Conservation (phyloP, 2,113 vertebrate genomes). For the Onychostoma macrolepis region DNA sequence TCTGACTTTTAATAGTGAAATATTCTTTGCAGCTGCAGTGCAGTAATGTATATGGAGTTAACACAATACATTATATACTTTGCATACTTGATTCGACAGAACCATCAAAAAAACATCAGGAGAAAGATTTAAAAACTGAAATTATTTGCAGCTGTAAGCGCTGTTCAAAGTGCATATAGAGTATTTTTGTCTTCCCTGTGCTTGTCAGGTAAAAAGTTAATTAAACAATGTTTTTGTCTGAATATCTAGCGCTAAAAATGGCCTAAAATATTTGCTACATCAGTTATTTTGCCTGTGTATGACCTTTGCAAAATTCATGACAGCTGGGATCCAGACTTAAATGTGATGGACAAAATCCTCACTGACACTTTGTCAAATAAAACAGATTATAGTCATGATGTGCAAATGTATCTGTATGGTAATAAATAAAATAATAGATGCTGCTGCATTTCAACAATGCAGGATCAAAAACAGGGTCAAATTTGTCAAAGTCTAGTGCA, state of each 20-base stretch:
- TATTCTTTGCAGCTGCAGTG: neutral
- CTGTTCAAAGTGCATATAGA: slow-evolving; percentile 35
- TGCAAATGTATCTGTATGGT: neutral
- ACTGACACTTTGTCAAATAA: neutral
- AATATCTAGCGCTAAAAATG: neutral
- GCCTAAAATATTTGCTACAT: neutral
- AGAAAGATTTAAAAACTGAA: slow-evolving; percentile 6
- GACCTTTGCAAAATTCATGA: neutral
- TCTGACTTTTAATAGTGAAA: neutral
- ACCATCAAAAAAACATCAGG: neutral
- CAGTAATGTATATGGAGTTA: neutral
- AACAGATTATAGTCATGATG: neutral
- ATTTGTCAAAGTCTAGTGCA: neutral
- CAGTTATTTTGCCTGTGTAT: slow-evolving; percentile 17
- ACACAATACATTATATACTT: neutral
- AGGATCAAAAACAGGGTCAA: neutral
- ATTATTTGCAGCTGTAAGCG: neutral
- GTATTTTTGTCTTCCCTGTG: slow-evolving; percentile 33
- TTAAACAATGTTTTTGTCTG: neutral
- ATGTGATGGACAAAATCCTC: neutral
- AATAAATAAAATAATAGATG: neutral
- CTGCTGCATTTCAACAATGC: slow-evolving; percentile 36
- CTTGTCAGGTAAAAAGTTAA: slow-evolving; percentile 16
- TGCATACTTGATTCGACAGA: slow-evolving; percentile 23
- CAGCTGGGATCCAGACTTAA: slow-evolving; percentile 9